These are phyloP conservation scores for Heliornis fulica DNA, from an alignment of 2,113 vertebrate genomes.

Conservation along the genomic window DNA sequence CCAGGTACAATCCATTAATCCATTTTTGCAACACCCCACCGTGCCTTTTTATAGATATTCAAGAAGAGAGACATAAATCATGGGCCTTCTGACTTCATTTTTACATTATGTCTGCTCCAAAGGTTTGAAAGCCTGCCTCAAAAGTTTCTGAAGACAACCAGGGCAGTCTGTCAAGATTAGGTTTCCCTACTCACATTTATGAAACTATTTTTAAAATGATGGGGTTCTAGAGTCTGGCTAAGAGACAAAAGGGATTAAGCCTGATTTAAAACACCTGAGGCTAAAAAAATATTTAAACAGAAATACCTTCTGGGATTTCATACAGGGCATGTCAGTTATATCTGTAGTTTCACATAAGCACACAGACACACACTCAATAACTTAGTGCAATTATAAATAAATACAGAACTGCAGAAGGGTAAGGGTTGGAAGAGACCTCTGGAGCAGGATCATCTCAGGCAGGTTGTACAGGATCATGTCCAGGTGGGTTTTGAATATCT, in stretches of 20 bases:
- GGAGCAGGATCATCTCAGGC: too few species aligned
- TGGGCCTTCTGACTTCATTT: neutral
- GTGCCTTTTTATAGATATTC: neutral
- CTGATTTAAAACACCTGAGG: conserved; percentile 29
- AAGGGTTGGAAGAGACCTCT: too few species aligned
- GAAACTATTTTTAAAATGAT: conserved; percentile 33
- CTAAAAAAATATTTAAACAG: conserved; percentile 16
- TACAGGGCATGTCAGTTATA: neutral
- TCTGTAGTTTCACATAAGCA: neutral
- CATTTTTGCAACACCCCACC: neutral
- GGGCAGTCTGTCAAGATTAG: neutral
- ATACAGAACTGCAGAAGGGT: neutral
- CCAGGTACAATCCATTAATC: neutral
- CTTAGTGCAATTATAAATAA: neutral
- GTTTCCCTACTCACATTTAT: neutral
- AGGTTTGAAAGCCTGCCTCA: neutral
- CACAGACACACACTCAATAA: neutral
- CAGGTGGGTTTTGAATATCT: too few species aligned
- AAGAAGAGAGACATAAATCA: neutral
- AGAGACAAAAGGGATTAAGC: conserved; percentile 15
- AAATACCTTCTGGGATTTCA: conserved; percentile 18
- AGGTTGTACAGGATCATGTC: too few species aligned
- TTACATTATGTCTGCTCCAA: neutral
- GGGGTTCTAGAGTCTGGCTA: neutral
- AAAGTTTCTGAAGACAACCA: conserved; percentile 17